Conservation (phyloP, 2,113 vertebrate species). For the Nibea coibor region DNA sequence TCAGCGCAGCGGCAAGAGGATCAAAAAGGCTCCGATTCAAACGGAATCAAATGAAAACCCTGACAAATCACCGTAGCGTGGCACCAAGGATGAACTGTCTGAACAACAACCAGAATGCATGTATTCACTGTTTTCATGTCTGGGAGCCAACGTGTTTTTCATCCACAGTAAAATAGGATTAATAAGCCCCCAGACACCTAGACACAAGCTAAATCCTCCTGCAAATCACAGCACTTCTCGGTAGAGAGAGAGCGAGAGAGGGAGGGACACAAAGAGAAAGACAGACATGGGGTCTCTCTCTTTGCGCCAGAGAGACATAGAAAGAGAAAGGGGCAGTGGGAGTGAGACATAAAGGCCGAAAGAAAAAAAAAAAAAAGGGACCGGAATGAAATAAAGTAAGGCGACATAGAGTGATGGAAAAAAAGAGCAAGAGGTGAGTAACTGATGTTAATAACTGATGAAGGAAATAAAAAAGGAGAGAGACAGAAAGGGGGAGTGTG, state of each 20-base stretch:
- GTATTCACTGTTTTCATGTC: conserved; percentile 79
- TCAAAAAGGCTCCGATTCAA: conserved; percentile 77
- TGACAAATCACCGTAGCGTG: conserved; percentile 78
- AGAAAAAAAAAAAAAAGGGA: conserved; percentile 27
- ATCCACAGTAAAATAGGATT: conserved; percentile 82
- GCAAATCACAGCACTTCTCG: conserved; percentile 76
- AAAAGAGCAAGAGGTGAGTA: conserved; percentile 51
- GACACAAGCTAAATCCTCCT: conserved; percentile 80
- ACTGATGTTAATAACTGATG: conserved; percentile 57
- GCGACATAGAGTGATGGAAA: conserved; percentile 28
- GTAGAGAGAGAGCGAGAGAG: conserved; percentile 53
- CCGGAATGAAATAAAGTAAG: conserved; percentile 43
- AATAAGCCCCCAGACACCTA: conserved; percentile 80
- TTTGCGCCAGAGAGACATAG: conserved; percentile 27
- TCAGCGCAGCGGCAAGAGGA: conserved; percentile 67
- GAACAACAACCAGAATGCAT: conserved; percentile 77
- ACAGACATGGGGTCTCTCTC: conserved; percentile 1
- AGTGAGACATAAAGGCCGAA: conserved; percentile 38
- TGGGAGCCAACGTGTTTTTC: conserved; percentile 79
- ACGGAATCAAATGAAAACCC: conserved; percentile 78
- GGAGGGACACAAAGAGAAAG: conserved; percentile 45
- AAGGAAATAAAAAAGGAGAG: conserved; percentile 45
- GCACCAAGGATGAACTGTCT: conserved; percentile 78
- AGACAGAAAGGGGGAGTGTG: conserved; percentile 5
- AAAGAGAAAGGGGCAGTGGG: conserved; percentile 33